Conservation (phyloP, 2,797 vertebrate genomes). For the Rhynchonycteris naso region DNA sequence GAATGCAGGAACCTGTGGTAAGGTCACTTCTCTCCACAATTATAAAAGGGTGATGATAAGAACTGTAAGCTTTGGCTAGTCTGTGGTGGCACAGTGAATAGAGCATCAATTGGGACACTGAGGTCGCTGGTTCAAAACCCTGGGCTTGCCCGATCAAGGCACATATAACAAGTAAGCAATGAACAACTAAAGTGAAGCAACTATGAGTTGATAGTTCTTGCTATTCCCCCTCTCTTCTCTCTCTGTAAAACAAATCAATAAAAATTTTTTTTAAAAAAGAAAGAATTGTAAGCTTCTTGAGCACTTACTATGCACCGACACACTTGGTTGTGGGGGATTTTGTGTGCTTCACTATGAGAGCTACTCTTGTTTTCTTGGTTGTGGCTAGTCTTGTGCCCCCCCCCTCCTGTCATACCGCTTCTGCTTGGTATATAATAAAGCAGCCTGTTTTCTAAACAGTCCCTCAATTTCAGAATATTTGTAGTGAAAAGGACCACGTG, state of each 20-base stretch:
- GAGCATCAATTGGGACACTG: too few species aligned
- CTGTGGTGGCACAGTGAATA: too few species aligned
- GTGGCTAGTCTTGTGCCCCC: neutral
- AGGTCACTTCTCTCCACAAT: neutral
- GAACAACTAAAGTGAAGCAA: too few species aligned
- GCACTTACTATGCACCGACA: too few species aligned
- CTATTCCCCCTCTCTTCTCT: too few species aligned
- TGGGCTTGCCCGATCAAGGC: too few species aligned
- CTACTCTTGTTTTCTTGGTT: neutral
- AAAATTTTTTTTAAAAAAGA: too few species aligned
- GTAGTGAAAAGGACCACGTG: neutral
- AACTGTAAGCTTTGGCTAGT: neutral
- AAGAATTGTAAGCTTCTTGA: neutral
- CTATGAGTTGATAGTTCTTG: too few species aligned
- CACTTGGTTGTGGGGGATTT: neutral
- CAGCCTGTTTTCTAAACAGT: neutral
- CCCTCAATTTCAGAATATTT: neutral
- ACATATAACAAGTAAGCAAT: too few species aligned
- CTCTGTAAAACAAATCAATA: too few species aligned
- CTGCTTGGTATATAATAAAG: neutral
- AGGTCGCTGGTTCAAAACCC: too few species aligned
- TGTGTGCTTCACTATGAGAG: too few species aligned
- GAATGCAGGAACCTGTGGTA: neutral
- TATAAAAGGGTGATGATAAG: neutral
- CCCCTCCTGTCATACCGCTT: neutral